Evolutionary conservation across 2,113 vertebrate genomes (phyloP), one percentile per base, ranked within the genome.

Genomic region (Oreochromis tanganicae): DNA sequence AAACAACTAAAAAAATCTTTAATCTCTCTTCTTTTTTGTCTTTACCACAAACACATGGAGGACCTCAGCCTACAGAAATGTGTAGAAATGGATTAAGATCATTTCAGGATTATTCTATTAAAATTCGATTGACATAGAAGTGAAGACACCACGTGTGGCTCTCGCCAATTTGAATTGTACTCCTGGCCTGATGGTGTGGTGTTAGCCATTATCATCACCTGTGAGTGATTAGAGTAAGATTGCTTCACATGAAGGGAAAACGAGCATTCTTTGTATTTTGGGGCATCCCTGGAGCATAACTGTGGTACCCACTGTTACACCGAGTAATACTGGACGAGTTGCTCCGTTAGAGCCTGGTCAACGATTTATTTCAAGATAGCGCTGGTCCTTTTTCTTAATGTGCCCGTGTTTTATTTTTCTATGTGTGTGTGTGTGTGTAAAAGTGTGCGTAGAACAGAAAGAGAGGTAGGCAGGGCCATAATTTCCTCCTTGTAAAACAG

Each of bases 401-500:
- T 57, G 57, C 52, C 78, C 80, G 8, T 57, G 10, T 83, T 84
- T 59, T 32, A 24, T 68, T 81, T 52, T 17, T 84, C 12, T 71
- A 63, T 81, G 82, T 71, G 38, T 71, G 38, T 71, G 46, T 16
- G 46, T 56, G 80, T 55, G 16, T 29, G 17, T 1, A 66, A 0
- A 12, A n/a, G 43, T 48, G 10, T 81, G 81, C 54, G 80, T 12
- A 16, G 27, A 82, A 71, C 11, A 86, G 34, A 80, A 9, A 38
- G 59, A 27, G 80, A 46, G 84, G 56, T 75, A 90, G 91, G 91
- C 92, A 81, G 86, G 90, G 91, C 93, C 82, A 92, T 59, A 32
- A 48, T 88, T 75, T 94, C 79, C 32, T 90, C 89, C 89, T 91
- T 85, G 96, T 95, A 95, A 96, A 96, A 59, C 90, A 90, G 89